These are phyloP conservation scores for Callipepla squamata DNA, from an alignment of 2,113 vertebrate genomes.

Conservation along the genomic window DNA sequence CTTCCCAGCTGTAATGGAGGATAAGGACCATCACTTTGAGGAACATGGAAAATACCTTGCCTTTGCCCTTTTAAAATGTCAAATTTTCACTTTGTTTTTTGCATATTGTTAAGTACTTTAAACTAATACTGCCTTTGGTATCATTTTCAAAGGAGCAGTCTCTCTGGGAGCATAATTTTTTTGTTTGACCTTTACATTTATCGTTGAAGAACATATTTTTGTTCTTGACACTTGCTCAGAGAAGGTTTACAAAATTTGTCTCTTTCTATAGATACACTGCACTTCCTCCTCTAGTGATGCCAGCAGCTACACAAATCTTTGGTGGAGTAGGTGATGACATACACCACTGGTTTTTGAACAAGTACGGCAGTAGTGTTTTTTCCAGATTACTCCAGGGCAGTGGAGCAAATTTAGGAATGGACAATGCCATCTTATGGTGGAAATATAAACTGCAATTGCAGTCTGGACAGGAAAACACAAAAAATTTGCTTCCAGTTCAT, in stretches of 20 bases:
- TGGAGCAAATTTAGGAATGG: not conserved
- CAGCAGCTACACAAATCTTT: not conserved
- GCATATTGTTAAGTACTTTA: not conserved
- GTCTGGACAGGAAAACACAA: not conserved
- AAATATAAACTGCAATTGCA: not conserved
- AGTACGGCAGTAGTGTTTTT: not conserved
- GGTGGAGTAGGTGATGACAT: not conserved
- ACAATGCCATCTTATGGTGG: conserved; percentile 26
- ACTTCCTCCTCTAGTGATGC: not conserved
- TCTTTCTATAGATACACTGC: not conserved
- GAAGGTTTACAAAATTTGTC: not conserved
- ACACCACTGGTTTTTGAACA: not conserved
- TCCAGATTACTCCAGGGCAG: not conserved
- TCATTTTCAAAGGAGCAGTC: not conserved
- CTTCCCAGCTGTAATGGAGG: not conserved
- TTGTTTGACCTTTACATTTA: conserved; percentile 39
- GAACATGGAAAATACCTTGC: not conserved
- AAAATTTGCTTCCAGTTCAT: not conserved
- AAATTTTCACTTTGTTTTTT: not conserved
- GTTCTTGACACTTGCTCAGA: not conserved
- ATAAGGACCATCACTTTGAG: not conserved
- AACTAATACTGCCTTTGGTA: not conserved
- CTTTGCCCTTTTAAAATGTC: conserved; percentile 14
- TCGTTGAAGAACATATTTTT: not conserved
- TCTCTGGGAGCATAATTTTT: not conserved